Evolutionary conservation across 2,888 invertebrate species (phyloP).

Genomic region (Gerris lacustris): DNA sequence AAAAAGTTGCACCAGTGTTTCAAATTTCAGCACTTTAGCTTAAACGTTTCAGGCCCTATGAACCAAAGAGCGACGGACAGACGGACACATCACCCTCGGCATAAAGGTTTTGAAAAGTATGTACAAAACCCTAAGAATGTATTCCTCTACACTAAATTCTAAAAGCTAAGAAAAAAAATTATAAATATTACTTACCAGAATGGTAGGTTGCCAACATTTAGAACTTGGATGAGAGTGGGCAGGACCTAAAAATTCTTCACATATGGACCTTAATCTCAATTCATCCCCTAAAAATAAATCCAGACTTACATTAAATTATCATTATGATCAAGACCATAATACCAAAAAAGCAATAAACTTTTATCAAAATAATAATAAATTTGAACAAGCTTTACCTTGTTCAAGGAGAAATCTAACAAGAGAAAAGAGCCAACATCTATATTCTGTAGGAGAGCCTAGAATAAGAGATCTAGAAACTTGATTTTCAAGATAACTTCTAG

Average conservation of each 20-base stretch:
- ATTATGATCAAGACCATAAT: neutral
- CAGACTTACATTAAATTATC: neutral
- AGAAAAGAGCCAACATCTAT: slow-evolving; percentile 59
- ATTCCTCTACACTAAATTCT: too few relatives aligned
- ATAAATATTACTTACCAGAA: slow-evolving; percentile 45
- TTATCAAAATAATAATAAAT: too few relatives aligned
- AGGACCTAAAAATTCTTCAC: slow-evolving; percentile 69
- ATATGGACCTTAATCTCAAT: slow-evolving; percentile 54
- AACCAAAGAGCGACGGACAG: too few relatives aligned
- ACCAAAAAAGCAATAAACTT: too few relatives aligned
- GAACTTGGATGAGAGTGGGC: slow-evolving; percentile 48
- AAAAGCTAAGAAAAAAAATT: neutral
- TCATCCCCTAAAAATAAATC: slow-evolving; percentile 48
- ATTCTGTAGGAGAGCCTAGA: slow-evolving; percentile 58
- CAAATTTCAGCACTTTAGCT: too few relatives aligned
- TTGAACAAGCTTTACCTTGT: slow-evolving; percentile 44
- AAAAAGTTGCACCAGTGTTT: too few relatives aligned
- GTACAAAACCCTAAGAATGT: too few relatives aligned
- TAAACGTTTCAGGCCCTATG: too few relatives aligned
- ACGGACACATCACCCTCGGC: too few relatives aligned
- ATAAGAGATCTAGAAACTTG: slow-evolving; percentile 59
- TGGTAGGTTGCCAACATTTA: slow-evolving; percentile 46
- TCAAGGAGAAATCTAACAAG: slow-evolving; percentile 47
- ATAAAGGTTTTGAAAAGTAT: too few relatives aligned
- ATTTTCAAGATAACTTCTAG: slow-evolving; percentile 47